These are phyloP conservation scores for Ganaspis brasiliensis DNA, from an alignment of 2,888 invertebrate species.

Conservation along the genomic window DNA sequence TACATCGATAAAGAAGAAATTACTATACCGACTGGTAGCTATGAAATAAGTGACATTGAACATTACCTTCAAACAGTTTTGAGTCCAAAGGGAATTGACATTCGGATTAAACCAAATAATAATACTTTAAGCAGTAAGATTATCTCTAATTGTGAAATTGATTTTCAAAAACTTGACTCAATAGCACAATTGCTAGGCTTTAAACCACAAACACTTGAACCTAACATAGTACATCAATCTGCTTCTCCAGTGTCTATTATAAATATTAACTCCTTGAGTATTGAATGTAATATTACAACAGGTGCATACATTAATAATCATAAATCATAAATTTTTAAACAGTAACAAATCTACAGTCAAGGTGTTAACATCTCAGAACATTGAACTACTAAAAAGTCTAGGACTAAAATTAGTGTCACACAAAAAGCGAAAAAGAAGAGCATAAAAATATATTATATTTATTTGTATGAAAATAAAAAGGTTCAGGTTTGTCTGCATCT, in stretches of 20 bases:
- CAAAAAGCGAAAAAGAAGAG: too few species aligned
- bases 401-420: constrained; percentile 36
- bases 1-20: too few species aligned
- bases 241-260: not conserved
- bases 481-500: not conserved
- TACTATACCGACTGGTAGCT: not conserved
- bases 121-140: not conserved
- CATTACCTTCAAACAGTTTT: not conserved
- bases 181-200: not conserved
- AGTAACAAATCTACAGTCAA: constrained; percentile 26
- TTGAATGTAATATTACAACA: not conserved
- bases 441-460: too few species aligned
- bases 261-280: not conserved
- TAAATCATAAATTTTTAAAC: not conserved
- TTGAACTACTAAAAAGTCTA: constrained; percentile 52
- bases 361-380: constrained; percentile 53
- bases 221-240: not conserved
- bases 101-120: not conserved
- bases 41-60: constrained; percentile 13
- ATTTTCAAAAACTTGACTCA: not conserved
- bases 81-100: not conserved
- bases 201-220: not conserved
- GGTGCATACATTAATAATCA: not conserved
- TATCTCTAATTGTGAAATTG: not conserved
- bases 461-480: not conserved